Base-by-base conservation (phyloP, 2,888 invertebrate species). In the Drosophila atripex region DNA sequence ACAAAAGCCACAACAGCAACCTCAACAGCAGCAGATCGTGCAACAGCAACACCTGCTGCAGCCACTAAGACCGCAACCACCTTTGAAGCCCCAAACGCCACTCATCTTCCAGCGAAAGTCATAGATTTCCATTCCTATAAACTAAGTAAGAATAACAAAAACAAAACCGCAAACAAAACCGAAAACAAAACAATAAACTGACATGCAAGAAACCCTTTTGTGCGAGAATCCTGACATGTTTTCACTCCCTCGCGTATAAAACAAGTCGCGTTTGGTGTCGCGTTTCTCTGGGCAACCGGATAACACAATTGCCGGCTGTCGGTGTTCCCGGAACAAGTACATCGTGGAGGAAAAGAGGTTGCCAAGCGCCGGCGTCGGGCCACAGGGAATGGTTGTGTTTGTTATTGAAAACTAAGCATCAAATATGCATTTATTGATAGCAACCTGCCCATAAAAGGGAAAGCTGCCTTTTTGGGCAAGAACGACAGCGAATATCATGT, bases 321-420 rank as follows among this genome's bases (percentile, higher is more conserved):
- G 39, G 39, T 35, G 35, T 64, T 64, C 51, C 38, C 30, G 23
- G 21, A 28, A 23, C 12, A 45, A 25, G 28, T 28, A 28, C 28
- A 28, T 9, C 28, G 28, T 9, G 9, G 3, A 28, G 9, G 28
- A 28, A 28, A 3, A n/a, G 12, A 35, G 70, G 82, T 82, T 82
- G 87, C 87, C 68, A 78, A 41, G 87, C 68, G 60, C 25, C 61
- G 43, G 32, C 43, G 35, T 30, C 35, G 32, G 25, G 39, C 4
- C 18, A 9, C 39, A 8, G 21, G 69, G 39, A 14, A 41, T 55
- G 47, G 38, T 66, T 66, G 65, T 77, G 87, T 86, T 82, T 82
- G 85, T 84, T 82, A 86, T 82, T 84, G 87, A 82, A 80, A 80
- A 83, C 83, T 77, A 83, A 83, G 73, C 83, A 77, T 83, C 61